Conservation (phyloP, 2,797 vertebrate species). For the Pachyuromys duprasi region DNA sequence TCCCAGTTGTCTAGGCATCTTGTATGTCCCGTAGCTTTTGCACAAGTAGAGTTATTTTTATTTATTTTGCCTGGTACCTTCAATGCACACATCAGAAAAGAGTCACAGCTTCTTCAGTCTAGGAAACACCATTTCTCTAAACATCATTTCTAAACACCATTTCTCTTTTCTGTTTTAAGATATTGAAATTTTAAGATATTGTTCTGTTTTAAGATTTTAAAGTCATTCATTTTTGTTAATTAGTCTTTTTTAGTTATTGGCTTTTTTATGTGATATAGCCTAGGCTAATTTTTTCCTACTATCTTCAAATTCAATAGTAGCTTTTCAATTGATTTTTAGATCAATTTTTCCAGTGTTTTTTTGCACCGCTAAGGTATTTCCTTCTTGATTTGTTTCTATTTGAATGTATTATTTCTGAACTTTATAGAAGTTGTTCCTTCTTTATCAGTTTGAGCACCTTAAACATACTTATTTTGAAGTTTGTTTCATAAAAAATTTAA, state of each 20-base stretch:
- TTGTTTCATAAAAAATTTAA: background rate
- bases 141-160: slow-evolving; percentile 28
- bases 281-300: background rate
- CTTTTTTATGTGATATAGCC: background rate
- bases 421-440: background rate
- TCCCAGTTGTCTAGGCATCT: background rate
- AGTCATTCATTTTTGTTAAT: background rate
- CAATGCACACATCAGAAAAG: background rate
- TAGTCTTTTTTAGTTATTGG: slow-evolving; percentile 9
- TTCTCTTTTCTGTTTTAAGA: slow-evolving; percentile 8
- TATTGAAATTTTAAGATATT: background rate
- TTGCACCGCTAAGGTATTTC: slow-evolving; percentile 11
- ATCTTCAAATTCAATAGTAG: slow-evolving; percentile 45
- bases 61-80: background rate
- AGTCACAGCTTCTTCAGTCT: background rate
- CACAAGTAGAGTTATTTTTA: background rate
- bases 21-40: background rate
- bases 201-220: background rate
- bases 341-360: background rate
- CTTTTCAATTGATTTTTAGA: background rate
- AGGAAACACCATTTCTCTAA: slow-evolving; percentile 12
- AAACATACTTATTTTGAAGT: slow-evolving; percentile 41
- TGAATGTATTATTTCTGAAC: slow-evolving; percentile 4
- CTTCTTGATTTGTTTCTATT: background rate
- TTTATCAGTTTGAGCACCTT: slow-evolving; percentile 7